Evolutionary conservation across 2,113 vertebrate genomes (phyloP).

Genomic region (Leucopsar rothschildi): DNA sequence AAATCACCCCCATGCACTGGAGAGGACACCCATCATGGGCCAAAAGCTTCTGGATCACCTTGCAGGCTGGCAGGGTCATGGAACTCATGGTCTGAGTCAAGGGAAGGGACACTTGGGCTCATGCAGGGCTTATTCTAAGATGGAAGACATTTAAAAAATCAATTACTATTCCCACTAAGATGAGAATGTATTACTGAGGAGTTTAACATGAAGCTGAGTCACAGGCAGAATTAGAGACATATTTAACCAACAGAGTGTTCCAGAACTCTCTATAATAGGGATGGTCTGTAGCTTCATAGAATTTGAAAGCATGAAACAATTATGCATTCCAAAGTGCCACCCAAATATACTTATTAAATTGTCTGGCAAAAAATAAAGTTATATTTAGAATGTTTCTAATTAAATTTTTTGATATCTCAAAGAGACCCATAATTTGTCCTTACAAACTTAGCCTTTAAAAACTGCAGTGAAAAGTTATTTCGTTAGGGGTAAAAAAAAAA

Average conservation of each 20-base stretch:
- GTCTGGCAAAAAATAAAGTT: neutral
- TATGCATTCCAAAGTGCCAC: neutral
- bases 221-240: neutral
- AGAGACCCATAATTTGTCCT: neutral
- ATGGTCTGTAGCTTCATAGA: neutral
- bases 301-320: neutral
- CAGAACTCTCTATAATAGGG: neutral
- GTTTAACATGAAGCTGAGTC: neutral
- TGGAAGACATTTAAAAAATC: neutral
- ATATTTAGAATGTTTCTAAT: neutral
- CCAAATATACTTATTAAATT: neutral
- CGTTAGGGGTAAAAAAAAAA: no score
- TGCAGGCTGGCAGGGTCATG: neutral
- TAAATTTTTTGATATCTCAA: neutral
- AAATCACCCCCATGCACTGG: neutral
- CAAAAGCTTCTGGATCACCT: neutral
- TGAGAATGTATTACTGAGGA: neutral
- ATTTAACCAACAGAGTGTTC: neutral
- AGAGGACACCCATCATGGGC: neutral
- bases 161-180: neutral
- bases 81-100: neutral
- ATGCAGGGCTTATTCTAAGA: neutral
- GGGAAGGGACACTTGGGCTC: neutral
- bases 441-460: neutral
- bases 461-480: neutral